Evolutionary conservation across 2,113 vertebrate genomes (phyloP).

Genomic region (Prionailurus bengalensis): DNA sequence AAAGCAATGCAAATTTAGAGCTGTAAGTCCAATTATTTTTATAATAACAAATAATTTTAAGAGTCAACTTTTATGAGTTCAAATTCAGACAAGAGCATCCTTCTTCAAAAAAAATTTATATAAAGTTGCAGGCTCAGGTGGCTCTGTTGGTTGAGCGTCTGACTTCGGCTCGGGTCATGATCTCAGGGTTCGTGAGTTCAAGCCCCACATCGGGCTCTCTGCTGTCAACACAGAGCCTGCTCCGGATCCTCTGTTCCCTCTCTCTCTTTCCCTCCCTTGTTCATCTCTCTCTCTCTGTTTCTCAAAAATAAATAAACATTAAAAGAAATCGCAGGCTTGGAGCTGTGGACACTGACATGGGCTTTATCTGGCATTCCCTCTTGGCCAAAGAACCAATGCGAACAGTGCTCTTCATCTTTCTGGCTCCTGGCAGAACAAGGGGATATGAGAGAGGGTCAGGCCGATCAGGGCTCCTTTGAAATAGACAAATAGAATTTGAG

Average conservation of each 20-base stretch:
- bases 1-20: background rate
- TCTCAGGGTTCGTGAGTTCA: no score
- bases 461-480: background rate
- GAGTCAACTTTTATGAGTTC: background rate
- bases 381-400: background rate
- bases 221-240: no score
- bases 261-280: no score
- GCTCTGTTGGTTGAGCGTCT: no score
- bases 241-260: no score
- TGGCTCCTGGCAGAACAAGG: background rate
- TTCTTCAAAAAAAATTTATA: background rate
- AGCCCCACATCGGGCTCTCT: no score
- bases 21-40: background rate
- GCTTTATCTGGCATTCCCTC: background rate
- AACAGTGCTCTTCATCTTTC: background rate
- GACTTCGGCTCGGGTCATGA: no score
- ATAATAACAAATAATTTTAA: background rate
- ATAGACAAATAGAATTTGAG: constrained; percentile 34
- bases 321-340: background rate
- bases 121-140: background rate
- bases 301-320: background rate
- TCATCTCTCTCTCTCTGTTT: no score
- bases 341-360: background rate
- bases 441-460: background rate
- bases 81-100: background rate